Conservation (phyloP, 1,140 invertebrate species). For the Brachionus plicatilis region DNA sequence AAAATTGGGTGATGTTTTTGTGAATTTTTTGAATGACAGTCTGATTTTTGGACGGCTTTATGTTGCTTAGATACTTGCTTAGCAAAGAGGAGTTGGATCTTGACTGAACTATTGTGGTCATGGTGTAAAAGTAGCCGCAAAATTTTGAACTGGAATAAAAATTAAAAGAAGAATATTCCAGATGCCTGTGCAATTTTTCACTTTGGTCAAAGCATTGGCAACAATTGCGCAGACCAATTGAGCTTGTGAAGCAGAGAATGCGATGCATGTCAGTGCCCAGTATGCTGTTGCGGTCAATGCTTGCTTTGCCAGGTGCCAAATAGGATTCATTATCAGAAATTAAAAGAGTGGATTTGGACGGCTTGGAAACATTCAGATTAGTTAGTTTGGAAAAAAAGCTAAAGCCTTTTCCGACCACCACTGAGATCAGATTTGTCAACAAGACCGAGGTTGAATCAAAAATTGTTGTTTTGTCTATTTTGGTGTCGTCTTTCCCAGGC, state of each 20-base stretch:
- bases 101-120: neutral
- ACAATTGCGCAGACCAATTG: neutral
- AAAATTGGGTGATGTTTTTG: conserved; percentile 19
- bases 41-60: neutral
- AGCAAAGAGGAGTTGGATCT: neutral
- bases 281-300: neutral
- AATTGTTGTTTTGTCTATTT: neutral
- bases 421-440: neutral
- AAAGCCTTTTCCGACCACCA: neutral
- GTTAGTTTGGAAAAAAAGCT: conserved; percentile 3
- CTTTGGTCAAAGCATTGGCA: neutral
- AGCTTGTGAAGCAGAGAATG: neutral
- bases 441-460: neutral
- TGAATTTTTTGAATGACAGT: neutral
- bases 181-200: neutral
- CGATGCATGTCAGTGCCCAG: neutral
- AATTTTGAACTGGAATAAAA: conserved; percentile 13
- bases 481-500: neutral
- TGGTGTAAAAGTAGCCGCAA: conserved; percentile 10
- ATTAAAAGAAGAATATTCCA: neutral
- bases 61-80: neutral
- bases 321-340: neutral
- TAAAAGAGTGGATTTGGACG: neutral
- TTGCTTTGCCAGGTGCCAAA: neutral
- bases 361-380: neutral